phyloP scores from a whole-genome alignment of 2,797 vertebrate species.

The Platalea minor region DNA sequence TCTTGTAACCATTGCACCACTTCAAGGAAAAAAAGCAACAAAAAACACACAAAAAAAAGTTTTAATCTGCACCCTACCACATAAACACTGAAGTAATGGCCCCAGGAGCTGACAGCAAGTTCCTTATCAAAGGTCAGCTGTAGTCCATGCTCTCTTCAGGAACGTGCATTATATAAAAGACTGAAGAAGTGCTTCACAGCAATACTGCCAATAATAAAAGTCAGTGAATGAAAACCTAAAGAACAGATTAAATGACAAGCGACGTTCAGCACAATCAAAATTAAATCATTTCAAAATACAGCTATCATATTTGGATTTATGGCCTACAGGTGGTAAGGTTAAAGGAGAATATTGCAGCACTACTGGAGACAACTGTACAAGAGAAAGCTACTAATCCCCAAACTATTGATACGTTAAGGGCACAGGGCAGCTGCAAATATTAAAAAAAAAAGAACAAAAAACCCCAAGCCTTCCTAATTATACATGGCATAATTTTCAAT shows the following conservation, averaged over 20 bases:
- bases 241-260: conserved; percentile 15
- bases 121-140: neutral
- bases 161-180: neutral
- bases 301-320: neutral
- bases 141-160: neutral
- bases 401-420: neutral
- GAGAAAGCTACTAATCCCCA: neutral
- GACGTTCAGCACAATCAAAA: neutral
- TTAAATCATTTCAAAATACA: conserved; percentile 8
- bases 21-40: neutral
- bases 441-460: neutral
- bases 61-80: neutral
- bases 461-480: neutral
- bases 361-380: neutral
- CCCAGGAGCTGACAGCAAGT: neutral
- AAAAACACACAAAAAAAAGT: neutral
- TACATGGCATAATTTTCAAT: neutral
- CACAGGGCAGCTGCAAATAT: neutral
- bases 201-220: conserved; percentile 18
- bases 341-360: neutral
- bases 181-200: neutral
- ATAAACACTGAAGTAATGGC: neutral
- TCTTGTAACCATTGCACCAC: neutral
- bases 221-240: conserved; percentile 31
- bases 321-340: neutral